phyloP scores from a whole-genome alignment of 2,797 vertebrate species.

The Aselliscus stoliczkanus region DNA sequence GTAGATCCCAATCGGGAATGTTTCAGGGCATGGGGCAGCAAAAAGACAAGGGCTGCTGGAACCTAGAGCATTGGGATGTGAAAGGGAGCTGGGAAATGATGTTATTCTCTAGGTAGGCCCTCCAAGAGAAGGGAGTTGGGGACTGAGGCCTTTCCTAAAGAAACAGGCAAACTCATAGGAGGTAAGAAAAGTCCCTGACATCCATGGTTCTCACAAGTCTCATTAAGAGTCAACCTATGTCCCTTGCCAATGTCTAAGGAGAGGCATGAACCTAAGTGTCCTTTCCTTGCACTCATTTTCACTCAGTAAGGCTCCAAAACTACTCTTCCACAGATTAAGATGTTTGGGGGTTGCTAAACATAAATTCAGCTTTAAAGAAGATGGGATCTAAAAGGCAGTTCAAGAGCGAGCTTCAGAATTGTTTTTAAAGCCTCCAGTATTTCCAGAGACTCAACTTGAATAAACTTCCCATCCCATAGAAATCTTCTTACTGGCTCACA shows the following conservation, averaged over 20 bases:
- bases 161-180: not conserved
- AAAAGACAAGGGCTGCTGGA: not conserved
- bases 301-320: not conserved
- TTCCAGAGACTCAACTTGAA: not conserved
- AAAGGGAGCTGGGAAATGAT: not conserved
- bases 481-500: not conserved
- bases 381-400: not conserved
- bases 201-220: not conserved
- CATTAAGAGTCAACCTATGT: not conserved
- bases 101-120: not conserved
- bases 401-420: not conserved
- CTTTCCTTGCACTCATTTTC: not conserved
- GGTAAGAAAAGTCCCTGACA: not conserved
- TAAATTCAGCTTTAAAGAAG: slow-evolving; percentile 35
- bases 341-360: not conserved
- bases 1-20: not conserved
- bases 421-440: not conserved
- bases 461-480: not conserved
- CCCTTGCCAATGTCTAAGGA: not conserved
- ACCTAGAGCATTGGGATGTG: not conserved
- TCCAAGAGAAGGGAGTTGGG: not conserved
- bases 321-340: not conserved
- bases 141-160: not conserved
- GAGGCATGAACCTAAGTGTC: not conserved
- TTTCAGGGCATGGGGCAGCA: not conserved